Percentiles rank a stretch among this genome's conserved stretches.
Evolutionary conservation across 2,113 vertebrate species (phyloP).

Genomic region (Zosterops lateralis): DNA sequence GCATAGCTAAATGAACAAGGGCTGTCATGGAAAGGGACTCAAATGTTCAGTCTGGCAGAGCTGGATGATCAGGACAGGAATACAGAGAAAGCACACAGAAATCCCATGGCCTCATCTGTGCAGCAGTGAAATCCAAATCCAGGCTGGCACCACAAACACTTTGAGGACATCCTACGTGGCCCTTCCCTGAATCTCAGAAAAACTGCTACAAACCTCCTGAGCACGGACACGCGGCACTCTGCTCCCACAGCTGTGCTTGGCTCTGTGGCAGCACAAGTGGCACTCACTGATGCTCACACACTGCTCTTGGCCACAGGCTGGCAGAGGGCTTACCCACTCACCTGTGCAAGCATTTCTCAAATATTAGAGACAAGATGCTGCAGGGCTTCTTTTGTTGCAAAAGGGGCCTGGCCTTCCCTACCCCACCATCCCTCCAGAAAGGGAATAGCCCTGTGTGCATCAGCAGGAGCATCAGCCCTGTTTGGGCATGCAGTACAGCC

Average conservation of each 20-base stretch:
- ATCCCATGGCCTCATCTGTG: not conserved
- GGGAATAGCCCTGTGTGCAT: rapidly evolving
- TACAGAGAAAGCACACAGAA: not conserved
- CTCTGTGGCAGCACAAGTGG: not conserved
- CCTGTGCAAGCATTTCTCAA: not conserved
- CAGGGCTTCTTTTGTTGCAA: not conserved
- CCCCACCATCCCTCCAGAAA: not conserved
- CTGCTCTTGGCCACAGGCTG: rapidly evolving
- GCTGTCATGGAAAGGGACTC: not conserved
- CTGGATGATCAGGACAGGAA: not conserved
- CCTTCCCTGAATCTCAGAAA: not conserved
- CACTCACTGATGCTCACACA: not conserved
- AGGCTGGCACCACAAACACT: not conserved
- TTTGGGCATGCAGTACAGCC: not conserved
- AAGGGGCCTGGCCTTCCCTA: not conserved
- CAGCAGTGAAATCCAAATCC: not conserved
- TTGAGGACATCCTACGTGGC: not conserved
- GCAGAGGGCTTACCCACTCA: not conserved
- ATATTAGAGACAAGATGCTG: not conserved
- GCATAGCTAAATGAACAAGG: not conserved
- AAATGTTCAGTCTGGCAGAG: not conserved
- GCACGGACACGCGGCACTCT: rapidly evolving
- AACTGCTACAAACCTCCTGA: not conserved
- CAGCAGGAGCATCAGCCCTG: not conserved
- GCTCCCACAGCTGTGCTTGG: not conserved